These are phyloP conservation scores for Jaculus jaculus DNA, from an alignment of 2,113 vertebrate species.

Conservation along the genomic window DNA sequence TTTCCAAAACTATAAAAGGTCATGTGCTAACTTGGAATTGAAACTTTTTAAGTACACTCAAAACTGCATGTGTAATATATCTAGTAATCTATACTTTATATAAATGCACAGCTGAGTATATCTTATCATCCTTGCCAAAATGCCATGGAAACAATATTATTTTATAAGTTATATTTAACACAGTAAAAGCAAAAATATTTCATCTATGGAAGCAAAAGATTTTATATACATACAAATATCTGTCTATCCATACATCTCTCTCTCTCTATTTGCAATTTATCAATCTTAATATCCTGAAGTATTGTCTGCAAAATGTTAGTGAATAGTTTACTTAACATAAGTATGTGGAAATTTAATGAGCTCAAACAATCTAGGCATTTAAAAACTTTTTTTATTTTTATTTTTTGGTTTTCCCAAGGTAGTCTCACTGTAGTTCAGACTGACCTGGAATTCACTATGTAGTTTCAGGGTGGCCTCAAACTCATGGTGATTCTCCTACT, in stretches of 20 bases:
- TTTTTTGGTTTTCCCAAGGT: no score
- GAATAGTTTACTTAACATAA: not conserved
- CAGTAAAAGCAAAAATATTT: slow-evolving; percentile 28
- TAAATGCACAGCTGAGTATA: not conserved
- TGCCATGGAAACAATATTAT: not conserved
- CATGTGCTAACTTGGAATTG: not conserved
- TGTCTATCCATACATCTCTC: no score
- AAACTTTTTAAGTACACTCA: slow-evolving; percentile 33
- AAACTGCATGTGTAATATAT: not conserved
- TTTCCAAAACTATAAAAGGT: slow-evolving; percentile 60
- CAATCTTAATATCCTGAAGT: slow-evolving; percentile 11
- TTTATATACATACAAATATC: no score
- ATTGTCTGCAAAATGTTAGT: not conserved
- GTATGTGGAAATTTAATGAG: not conserved
- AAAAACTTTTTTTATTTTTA: no score
- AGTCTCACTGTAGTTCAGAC: no score
- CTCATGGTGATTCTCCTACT: no score
- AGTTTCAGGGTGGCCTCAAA: no score
- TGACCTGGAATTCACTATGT: no score
- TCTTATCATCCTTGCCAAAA: slow-evolving; percentile 18
- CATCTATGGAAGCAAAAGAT: not conserved
- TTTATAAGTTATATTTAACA: slow-evolving; percentile 23
- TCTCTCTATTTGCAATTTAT: slow-evolving; percentile 3
- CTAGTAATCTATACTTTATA: not conserved
- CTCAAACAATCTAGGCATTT: not conserved